Evolutionary conservation across 2,113 vertebrate species (phyloP), one percentile per base, ranked within the genome.

Genomic region (Archocentrus centrarchus): DNA sequence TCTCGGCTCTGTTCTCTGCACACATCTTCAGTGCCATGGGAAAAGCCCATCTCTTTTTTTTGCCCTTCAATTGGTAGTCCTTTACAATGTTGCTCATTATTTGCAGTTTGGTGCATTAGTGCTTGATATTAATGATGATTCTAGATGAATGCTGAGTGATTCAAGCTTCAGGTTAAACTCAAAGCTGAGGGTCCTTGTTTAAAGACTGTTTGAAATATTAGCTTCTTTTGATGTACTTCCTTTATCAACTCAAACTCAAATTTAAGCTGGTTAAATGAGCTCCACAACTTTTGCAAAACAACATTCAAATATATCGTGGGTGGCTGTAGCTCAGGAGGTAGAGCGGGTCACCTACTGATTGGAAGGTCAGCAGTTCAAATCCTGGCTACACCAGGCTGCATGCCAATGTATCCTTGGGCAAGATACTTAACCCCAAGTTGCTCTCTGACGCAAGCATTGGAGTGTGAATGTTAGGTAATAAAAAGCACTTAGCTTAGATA

Each of bases 31-130:
- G 59, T 27, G 22, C 75, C 73, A 27, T 68, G 70, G 81, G 73
- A 84, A 79, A 76, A 79, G 44, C 27, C 37, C 11, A 44, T 55
- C 77, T 83, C 27, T n/a, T 70, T 27, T 2, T 24, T 77, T 64
- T 75, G 39, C 55, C 66, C 27, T 61, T 76, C 9, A 41, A 79
- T 81, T 64, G 66, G 68, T 30, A 44, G 18, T 82, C 24, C 64
- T 85, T 76, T 70, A 79, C 44, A 78, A 83, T 83, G 55, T 80
- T 2, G 1, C n/a, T 35, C 14, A 20, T 18, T 82, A 57, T 41
- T 39, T 61, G 66, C 55, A 61, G 11, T 59, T 11, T 55, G 50
- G 14, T 27, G 78, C 53, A 53, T 61, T 35, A 15, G 64, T 75
- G 53, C 27, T 5, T 47, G 44, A 68, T 47, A 4, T 11, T 47